Evolutionary conservation across 2,797 vertebrate genomes (phyloP).

Genomic region (Diglossa cyanea): DNA sequence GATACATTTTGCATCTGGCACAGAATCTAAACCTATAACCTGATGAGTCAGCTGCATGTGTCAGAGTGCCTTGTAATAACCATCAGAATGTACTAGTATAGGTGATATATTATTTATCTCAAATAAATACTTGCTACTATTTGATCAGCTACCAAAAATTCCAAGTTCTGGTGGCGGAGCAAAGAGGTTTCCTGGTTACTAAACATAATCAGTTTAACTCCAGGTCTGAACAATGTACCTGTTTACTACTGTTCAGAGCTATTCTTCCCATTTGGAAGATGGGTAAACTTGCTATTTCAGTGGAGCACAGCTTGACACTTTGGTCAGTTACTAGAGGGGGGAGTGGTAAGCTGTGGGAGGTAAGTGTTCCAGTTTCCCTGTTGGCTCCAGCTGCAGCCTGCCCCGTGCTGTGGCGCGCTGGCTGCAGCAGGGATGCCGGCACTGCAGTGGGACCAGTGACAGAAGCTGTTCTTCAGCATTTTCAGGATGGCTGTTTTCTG

Average conservation of each 20-base stretch:
- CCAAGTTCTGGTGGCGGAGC: neutral
- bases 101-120: neutral
- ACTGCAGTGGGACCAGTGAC: conserved; percentile 88
- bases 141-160: conserved; percentile 22
- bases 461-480: conserved; percentile 96
- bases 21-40: neutral
- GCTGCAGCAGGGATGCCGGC: conserved; percentile 69
- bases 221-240: conserved; percentile 13
- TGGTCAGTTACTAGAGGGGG: conserved; percentile 58
- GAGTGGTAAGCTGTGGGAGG: conserved; percentile 70
- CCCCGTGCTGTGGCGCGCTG: conserved; percentile 59
- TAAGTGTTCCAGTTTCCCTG: conserved; percentile 73
- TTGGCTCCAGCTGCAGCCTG: conserved; percentile 74
- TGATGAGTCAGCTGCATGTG: neutral
- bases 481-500: conserved; percentile 89
- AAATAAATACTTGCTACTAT: neutral
- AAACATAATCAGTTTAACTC: conserved; percentile 22
- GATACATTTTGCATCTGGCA: conserved; percentile 21
- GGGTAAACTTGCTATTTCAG: conserved; percentile 9
- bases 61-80: neutral
- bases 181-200: neutral
- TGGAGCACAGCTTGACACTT: conserved; percentile 59
- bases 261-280: conserved; percentile 20
- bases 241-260: conserved; percentile 29
- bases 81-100: neutral